Evolutionary conservation across 2,797 vertebrate genomes (phyloP).

Genomic region (Huso huso): DNA sequence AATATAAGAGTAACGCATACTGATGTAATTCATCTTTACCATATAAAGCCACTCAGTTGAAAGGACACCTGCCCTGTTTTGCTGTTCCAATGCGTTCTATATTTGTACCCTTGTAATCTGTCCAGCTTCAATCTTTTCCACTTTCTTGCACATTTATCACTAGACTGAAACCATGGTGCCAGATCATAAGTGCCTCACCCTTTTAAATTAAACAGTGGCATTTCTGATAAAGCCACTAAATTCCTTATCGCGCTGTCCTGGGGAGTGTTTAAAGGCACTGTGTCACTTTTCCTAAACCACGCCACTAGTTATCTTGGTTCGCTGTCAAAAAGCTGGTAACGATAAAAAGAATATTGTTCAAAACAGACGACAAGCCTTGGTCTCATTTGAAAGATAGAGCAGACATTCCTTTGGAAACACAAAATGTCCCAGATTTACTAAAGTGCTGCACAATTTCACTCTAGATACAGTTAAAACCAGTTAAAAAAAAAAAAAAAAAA

Average conservation of each 20-base stretch:
- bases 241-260: conserved; percentile 89
- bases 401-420: too few relatives aligned
- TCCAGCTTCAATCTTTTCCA: conserved; percentile 59
- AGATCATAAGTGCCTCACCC: conserved; percentile 85
- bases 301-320: conserved; percentile 26
- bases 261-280: conserved; percentile 88
- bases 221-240: conserved; percentile 99
- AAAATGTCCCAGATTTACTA: too few relatives aligned
- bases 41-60: conserved; percentile 52
- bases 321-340: too few relatives aligned
- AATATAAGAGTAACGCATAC: too few relatives aligned
- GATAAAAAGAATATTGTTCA: too few relatives aligned
- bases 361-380: too few relatives aligned
- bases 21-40: too few relatives aligned
- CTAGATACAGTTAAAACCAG: too few relatives aligned
- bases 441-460: too few relatives aligned
- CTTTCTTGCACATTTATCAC: conserved; percentile 90
- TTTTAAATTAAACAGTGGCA: conserved; percentile 97
- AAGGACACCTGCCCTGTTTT: conserved; percentile 64
- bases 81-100: conserved; percentile 70
- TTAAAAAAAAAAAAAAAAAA: too few relatives aligned
- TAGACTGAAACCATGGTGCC: conserved; percentile 73
- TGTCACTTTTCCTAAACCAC: conserved; percentile 72
- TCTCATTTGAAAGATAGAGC: too few relatives aligned
- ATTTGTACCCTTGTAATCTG: conserved; percentile 73